Percentiles rank a stretch among this genome's conserved stretches.
Conservation (phyloP, 2,888 invertebrate genomes). For the Cephonodes hylas region DNA sequence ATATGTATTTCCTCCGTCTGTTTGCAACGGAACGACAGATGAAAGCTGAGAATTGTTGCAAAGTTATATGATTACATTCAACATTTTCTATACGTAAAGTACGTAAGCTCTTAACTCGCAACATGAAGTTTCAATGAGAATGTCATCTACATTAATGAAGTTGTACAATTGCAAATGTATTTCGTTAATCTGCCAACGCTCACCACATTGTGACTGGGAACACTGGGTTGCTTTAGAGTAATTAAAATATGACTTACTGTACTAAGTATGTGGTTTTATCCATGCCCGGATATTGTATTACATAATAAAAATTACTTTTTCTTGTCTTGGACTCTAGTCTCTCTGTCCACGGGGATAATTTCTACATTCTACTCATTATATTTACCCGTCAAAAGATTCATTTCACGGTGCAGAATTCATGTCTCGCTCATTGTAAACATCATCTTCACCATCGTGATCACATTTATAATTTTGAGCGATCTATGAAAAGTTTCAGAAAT, state of each 20-base stretch:
- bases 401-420: too few species aligned
- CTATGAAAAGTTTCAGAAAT: too few species aligned
- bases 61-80: conserved; percentile 16
- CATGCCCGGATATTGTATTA: neutral
- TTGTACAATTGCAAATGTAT: neutral
- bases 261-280: neutral
- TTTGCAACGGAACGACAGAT: neutral
- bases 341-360: too few species aligned
- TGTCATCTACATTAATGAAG: conserved; percentile 2
- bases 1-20: neutral
- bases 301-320: too few species aligned
- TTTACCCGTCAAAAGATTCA: too few species aligned
- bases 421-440: too few species aligned
- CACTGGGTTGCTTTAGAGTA: neutral
- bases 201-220: neutral
- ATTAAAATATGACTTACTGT: neutral
- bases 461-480: too few species aligned
- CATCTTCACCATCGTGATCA: too few species aligned
- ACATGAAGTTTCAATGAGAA: conserved; percentile 6
- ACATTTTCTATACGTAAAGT: conserved; percentile 2
- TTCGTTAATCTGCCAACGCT: neutral
- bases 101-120: neutral
- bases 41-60: conserved; percentile 17
- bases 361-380: too few species aligned
- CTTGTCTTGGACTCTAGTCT: too few species aligned